phyloP scores from a whole-genome alignment of 2,797 vertebrate genomes.

The Enteromius argenteus region DNA sequence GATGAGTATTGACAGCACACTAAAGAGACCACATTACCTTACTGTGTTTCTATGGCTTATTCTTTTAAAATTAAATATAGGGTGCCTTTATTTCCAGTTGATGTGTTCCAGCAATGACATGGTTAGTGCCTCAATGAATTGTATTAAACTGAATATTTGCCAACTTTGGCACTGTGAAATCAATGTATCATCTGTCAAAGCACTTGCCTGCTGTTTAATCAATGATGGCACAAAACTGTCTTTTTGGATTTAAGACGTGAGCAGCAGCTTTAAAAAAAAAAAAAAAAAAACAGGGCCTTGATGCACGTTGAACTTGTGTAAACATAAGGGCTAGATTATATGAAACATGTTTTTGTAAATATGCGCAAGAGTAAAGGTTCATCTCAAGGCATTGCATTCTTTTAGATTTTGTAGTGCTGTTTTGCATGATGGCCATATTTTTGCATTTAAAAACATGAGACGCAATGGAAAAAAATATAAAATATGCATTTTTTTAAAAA shows the following conservation, averaged over 20 bases:
- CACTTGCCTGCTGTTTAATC: neutral
- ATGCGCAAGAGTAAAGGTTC: neutral
- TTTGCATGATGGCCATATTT: no score
- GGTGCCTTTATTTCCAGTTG: conserved; percentile 17
- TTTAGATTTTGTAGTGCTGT: neutral
- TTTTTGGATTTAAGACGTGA: neutral
- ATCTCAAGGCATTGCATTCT: neutral
- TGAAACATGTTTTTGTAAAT: neutral
- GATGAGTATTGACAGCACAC: neutral
- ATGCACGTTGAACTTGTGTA: neutral
- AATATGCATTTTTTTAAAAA: neutral
- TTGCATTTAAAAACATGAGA: neutral
- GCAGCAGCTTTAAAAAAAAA: neutral
- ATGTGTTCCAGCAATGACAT: neutral
- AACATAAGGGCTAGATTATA: neutral
- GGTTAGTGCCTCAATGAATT: neutral
- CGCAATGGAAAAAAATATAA: neutral
- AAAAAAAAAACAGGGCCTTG: neutral
- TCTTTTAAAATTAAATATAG: neutral
- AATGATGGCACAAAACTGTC: neutral
- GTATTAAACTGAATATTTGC: conserved; percentile 23
- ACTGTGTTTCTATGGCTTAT: neutral
- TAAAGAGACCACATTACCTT: conserved; percentile 3
- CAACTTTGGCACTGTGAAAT: neutral
- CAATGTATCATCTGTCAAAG: neutral